Conservation (phyloP, 2,113 vertebrate species). For the Ailurus styani region DNA sequence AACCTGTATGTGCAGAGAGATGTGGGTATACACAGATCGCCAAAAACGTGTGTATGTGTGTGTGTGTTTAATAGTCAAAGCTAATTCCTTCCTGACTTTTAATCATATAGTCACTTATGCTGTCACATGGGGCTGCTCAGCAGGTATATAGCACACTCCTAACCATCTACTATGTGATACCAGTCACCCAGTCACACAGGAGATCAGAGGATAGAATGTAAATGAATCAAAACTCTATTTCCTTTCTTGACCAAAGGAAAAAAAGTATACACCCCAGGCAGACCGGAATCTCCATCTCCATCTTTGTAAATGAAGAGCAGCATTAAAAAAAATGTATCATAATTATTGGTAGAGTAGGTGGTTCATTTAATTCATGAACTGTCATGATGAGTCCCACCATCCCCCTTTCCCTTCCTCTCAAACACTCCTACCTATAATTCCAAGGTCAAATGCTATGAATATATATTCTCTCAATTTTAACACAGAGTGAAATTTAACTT, state of each 20-base stretch:
- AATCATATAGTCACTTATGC: neutral
- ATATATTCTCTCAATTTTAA: constrained; percentile 11
- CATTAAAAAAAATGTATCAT: neutral
- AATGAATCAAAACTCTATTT: neutral
- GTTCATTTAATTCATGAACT: constrained; percentile 23
- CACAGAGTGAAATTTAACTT: constrained; percentile 13
- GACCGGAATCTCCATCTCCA: neutral
- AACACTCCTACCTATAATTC: constrained; percentile 4
- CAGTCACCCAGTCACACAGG: neutral
- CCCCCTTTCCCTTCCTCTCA: neutral
- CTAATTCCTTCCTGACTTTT: constrained; percentile 29
- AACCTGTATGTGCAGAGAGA: neutral
- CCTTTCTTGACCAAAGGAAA: neutral
- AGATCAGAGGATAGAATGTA: neutral
- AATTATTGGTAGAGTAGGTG: neutral
- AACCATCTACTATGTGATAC: neutral
- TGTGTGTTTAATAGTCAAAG: neutral
- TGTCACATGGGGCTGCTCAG: neutral
- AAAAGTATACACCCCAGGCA: neutral
- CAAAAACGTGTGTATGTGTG: neutral
- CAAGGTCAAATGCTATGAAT: constrained; percentile 14
- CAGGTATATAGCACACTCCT: neutral
- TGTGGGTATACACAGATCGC: neutral
- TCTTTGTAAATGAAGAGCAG: constrained; percentile 34
- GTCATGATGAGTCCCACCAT: neutral